Conservation (phyloP, 2,113 vertebrate genomes). For the Narcine bancroftii region DNA sequence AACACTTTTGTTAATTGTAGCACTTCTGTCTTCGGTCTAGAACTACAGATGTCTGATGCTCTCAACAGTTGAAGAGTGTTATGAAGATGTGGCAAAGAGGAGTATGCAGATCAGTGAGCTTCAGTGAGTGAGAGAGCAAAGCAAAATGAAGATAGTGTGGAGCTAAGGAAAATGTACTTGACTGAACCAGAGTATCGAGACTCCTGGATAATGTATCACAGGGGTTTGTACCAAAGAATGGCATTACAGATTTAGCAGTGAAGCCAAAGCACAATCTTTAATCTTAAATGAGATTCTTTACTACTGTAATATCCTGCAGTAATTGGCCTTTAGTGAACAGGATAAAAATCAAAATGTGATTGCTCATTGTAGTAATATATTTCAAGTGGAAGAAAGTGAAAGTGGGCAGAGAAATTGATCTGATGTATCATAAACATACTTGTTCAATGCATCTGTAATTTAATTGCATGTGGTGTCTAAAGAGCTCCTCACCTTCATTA, state of each 20-base stretch:
- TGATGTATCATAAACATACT: background rate
- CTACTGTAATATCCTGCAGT: background rate
- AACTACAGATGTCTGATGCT: too few species aligned
- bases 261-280: background rate
- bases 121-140: too few species aligned
- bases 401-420: background rate
- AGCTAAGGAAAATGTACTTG: too few species aligned
- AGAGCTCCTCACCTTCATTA: background rate
- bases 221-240: background rate
- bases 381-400: slow-evolving; percentile 4
- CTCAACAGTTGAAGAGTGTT: too few species aligned
- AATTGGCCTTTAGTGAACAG: background rate
- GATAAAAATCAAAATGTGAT: background rate
- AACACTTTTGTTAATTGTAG: too few species aligned
- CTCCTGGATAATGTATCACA: background rate
- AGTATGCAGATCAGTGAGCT: too few species aligned
- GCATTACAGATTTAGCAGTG: background rate
- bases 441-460: background rate
- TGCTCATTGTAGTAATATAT: background rate
- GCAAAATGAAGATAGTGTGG: too few species aligned
- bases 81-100: too few species aligned
- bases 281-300: background rate
- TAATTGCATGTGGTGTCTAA: background rate
- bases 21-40: too few species aligned
- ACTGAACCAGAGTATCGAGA: background rate